Conservation (phyloP, 92 coral and sea anemone species). For the Heteractis magnifica region DNA sequence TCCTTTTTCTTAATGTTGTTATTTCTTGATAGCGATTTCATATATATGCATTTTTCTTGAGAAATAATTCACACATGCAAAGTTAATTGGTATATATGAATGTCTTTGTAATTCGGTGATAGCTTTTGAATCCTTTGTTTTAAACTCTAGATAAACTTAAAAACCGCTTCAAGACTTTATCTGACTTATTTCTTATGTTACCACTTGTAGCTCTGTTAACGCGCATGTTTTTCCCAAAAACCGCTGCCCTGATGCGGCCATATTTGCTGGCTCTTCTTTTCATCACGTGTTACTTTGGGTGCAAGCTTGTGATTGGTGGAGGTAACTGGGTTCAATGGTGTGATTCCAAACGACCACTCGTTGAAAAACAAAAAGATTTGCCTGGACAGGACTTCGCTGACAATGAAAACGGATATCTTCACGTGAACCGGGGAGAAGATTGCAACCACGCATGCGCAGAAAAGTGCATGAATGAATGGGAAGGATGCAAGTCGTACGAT, state of each 20-base stretch:
- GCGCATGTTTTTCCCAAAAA: background rate
- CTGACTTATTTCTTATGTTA: too few relatives aligned
- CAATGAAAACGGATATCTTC: background rate
- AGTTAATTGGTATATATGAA: too few relatives aligned
- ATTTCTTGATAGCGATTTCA: too few relatives aligned
- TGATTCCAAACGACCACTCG: background rate
- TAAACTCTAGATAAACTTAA: too few relatives aligned
- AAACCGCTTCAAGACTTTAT: too few relatives aligned
- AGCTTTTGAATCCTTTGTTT: too few relatives aligned
- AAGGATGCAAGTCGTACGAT: conserved; percentile 11
- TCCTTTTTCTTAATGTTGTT: too few relatives aligned
- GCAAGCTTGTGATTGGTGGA: conserved; percentile 14
- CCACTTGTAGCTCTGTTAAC: background rate
- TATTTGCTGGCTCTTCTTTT: background rate
- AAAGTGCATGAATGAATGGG: background rate
- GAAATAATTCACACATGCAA: too few relatives aligned
- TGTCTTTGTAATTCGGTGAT: too few relatives aligned
- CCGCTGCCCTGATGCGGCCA: background rate
- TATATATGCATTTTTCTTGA: too few relatives aligned
- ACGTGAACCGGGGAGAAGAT: background rate
- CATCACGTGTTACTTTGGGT: background rate
- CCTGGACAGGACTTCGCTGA: background rate
- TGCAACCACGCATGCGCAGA: background rate
- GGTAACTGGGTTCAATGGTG: conserved; percentile 22
- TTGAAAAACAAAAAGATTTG: background rate